These are phyloP conservation scores for Zapornia atra DNA, from an alignment of 2,113 vertebrate species.

Conservation along the genomic window DNA sequence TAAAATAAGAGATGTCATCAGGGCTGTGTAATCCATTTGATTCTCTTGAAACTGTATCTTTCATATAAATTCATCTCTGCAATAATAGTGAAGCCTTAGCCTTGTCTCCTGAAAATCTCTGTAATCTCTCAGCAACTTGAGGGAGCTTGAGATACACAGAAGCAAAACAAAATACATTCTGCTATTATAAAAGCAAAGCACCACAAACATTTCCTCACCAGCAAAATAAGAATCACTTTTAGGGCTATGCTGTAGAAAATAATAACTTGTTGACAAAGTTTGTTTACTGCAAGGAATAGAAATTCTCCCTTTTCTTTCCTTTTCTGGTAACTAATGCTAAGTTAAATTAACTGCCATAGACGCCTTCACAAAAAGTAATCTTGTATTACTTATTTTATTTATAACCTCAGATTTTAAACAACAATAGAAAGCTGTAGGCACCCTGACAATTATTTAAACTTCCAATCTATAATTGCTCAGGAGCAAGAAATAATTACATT, in stretches of 20 bases:
- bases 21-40: constrained; percentile 38
- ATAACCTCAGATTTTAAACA: neutral
- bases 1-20: constrained; percentile 52
- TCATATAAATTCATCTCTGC: constrained; percentile 30
- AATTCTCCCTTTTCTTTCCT: constrained; percentile 6
- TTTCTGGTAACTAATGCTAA: neutral
- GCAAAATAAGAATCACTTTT: constrained; percentile 10
- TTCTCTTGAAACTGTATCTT: neutral
- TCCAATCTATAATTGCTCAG: constrained; percentile 23
- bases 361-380: neutral
- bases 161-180: constrained; percentile 27
- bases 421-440: constrained; percentile 38
- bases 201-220: neutral
- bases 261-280: constrained; percentile 34
- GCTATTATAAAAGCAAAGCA: neutral
- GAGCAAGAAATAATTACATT: constrained; percentile 47
- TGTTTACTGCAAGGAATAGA: constrained; percentile 23
- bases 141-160: neutral
- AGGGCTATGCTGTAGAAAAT: neutral
- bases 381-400: constrained; percentile 3
- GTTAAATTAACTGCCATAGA: constrained; percentile 22
- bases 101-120: constrained; percentile 46
- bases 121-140: constrained; percentile 5
- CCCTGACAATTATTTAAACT: constrained; percentile 41
- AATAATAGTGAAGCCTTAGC: neutral